Conservation (phyloP, 2,888 invertebrate genomes). For the Mylabris sibirica region DNA sequence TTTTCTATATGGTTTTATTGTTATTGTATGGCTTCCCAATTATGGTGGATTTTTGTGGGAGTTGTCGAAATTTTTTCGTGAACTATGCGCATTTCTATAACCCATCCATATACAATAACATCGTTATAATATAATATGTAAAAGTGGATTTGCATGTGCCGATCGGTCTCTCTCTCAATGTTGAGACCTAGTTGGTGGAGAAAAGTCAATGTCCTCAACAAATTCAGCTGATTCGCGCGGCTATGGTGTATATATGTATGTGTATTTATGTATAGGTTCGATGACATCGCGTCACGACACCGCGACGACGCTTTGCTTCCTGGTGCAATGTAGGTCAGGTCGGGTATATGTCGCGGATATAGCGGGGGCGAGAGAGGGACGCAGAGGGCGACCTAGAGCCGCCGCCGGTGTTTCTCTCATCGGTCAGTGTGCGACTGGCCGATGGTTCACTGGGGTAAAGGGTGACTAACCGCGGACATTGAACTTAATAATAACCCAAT, state of each 20-base stretch:
- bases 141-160: conserved; percentile 25
- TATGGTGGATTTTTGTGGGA: not conserved
- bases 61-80: conserved; percentile 7
- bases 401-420: conserved; percentile 32
- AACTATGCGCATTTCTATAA: conserved; percentile 3
- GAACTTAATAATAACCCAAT: conserved; percentile 42
- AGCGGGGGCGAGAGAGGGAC: conserved; percentile 47
- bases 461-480: conserved; percentile 61
- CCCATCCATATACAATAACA: no score
- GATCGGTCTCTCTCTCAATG: conserved; percentile 13
- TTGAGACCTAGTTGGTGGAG: conserved; percentile 24
- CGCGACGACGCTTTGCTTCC: conserved; percentile 54
- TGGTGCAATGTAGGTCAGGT: conserved; percentile 57
- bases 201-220: conserved; percentile 31
- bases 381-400: conserved; percentile 55
- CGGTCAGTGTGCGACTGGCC: conserved; percentile 63
- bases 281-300: conserved; percentile 52
- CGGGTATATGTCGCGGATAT: conserved; percentile 53
- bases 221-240: conserved; percentile 34
- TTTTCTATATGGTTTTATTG: not conserved
- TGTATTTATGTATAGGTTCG: conserved; percentile 39
- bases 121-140: not conserved
- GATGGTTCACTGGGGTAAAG: conserved; percentile 63
- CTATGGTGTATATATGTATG: not conserved
- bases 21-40: not conserved